A percentile compares a stretch with the other conserved stretches of the same genome.
Evolutionary conservation across 2,797 vertebrate genomes (phyloP).

Genomic region (Merluccius polli): DNA sequence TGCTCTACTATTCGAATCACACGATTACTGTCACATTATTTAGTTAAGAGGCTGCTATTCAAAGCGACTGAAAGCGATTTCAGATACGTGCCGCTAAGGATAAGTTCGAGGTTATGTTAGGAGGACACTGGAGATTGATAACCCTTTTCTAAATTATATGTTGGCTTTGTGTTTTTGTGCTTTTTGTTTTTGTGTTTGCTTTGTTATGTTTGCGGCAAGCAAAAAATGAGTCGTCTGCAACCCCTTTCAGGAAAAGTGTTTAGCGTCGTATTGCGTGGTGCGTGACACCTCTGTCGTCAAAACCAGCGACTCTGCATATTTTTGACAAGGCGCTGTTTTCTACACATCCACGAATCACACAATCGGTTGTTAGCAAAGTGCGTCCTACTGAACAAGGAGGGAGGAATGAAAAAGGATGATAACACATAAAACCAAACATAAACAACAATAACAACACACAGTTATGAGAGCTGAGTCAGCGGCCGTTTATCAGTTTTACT

Average conservation of each 20-base stretch:
- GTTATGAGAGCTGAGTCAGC: neutral
- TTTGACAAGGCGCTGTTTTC: neutral
- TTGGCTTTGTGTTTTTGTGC: neutral
- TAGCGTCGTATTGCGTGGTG: neutral
- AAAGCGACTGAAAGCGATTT: neutral
- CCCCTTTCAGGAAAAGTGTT: neutral
- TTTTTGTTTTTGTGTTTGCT: neutral
- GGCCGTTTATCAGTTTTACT: neutral
- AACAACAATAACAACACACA: neutral
- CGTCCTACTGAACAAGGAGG: neutral
- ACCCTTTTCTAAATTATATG: neutral
- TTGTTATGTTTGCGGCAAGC: neutral
- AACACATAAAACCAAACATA: neutral
- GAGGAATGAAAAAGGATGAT: neutral
- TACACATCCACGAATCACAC: neutral
- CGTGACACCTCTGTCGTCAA: neutral
- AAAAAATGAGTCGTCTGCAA: neutral
- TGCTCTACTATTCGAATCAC: neutral
- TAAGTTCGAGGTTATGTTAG: neutral
- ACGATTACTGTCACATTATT: neutral
- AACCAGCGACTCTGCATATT: neutral
- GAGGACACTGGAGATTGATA: neutral
- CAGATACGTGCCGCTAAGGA: neutral
- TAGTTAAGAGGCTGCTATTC: neutral
- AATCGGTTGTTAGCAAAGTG: neutral